Conservation (phyloP, 1,140 invertebrate species). For the Mya arenaria region DNA sequence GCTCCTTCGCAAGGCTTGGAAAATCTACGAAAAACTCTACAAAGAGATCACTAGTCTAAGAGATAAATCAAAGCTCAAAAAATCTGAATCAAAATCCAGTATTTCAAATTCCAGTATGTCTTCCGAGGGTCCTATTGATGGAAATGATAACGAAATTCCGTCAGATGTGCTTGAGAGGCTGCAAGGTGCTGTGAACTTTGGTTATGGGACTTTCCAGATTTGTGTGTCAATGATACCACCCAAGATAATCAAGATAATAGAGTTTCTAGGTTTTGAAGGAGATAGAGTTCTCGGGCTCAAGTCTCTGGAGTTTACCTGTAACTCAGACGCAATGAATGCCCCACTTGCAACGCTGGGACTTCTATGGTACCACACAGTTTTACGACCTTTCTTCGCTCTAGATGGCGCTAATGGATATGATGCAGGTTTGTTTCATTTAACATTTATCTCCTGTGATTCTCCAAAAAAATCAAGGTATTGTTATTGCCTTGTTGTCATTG, state of each 20-base stretch:
- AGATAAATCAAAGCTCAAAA: constrained; percentile 68
- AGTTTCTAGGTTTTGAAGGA: constrained; percentile 88
- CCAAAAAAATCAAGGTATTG: no score
- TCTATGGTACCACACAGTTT: constrained; percentile 89
- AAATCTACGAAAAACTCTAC: constrained; percentile 87
- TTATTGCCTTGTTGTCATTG: no score
- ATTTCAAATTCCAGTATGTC: constrained; percentile 16
- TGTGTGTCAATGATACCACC: constrained; percentile 87
- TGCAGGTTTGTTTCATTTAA: constrained; percentile 82
- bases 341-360: constrained; percentile 87
- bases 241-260: constrained; percentile 86
- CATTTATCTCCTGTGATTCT: no score
- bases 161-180: constrained; percentile 83
- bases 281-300: constrained; percentile 85
- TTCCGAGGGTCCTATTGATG: constrained; percentile 61
- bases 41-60: constrained; percentile 84
- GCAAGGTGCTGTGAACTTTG: constrained; percentile 88
- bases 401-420: constrained; percentile 85
- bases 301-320: constrained; percentile 86
- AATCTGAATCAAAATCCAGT: constrained; percentile 58
- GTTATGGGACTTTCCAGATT: constrained; percentile 88
- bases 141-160: constrained; percentile 72
- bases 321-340: constrained; percentile 87
- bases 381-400: constrained; percentile 87
- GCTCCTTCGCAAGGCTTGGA: constrained; percentile 88